Evolutionary conservation across 2,797 vertebrate species (phyloP), one percentile per base, ranked within the genome.

Genomic region (Bovichtus diacanthus): DNA sequence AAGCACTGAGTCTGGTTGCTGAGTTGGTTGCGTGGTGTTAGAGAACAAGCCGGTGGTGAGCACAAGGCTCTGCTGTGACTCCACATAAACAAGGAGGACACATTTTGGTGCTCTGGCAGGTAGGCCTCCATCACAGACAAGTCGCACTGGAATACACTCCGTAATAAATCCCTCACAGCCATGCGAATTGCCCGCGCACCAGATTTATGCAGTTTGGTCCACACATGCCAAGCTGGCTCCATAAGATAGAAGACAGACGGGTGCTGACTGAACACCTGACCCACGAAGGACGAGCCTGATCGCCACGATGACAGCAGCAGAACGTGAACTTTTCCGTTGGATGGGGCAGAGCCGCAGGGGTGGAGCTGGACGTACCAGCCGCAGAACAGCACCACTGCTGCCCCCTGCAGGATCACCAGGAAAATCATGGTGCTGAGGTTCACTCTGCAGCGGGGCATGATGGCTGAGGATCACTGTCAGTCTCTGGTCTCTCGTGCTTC

Each of bases 141-240:
- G 91, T 99, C 98, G 13, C 98, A 99, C 64, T 94, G 92, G 72
- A 97, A 98, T 15, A 96, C 2, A 0, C 96, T 96, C 9, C 95
- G 95, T 0, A 97, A 49, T 0, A 97, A 84, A 69, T 99, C 98
- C 44, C 97, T 88, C n/a, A 96, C 92, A 0, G 97, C 96, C 97
- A 98, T 98, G 0, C 96, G 95, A 12, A 99, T 86, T 0, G 74
- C 81, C 8, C 76, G 77, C 0, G 94, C 92, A 0, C 86, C 94
- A 0, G 92, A 90, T 16, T 92, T 83, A 18, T 87, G 66, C 77
- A 99, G 91, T 0, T 23, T 77, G 39, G 74, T 92, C 98, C 98
- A 99, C 10, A 99, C 94, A 0, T 99, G 98, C 98, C 97, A 98
- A 0, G 92, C 96, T 0, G 98, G 98, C 87, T 99, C 98, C 97